Conservation (phyloP, 2,888 invertebrate species). For the Allophyes oxyacanthae region DNA sequence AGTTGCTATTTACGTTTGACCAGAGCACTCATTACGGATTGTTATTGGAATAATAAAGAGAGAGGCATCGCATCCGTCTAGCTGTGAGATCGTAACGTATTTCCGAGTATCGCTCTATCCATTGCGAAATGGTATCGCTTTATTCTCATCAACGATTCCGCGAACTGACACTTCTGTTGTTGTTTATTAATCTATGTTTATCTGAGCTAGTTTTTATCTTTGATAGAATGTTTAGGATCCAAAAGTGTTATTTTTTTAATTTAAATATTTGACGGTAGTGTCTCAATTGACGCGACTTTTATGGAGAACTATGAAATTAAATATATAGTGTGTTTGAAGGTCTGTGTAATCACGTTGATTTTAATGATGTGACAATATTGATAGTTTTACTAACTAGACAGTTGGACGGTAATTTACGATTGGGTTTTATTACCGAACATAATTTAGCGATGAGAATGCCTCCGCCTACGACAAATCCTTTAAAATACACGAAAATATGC, state of each 20-base stretch:
- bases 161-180: conserved; percentile 86
- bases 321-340: conserved; percentile 18
- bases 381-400: conserved; percentile 50
- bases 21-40: conserved; percentile 89
- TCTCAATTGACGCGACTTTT: conserved; percentile 49
- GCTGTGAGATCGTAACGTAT: conserved; percentile 79
- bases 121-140: conserved; percentile 86
- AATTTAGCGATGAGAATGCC: conserved; percentile 45
- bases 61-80: conserved; percentile 83
- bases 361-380: conserved; percentile 50
- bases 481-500: conserved; percentile 45
- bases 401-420: conserved; percentile 46
- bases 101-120: conserved; percentile 79
- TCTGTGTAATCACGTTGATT: conserved; percentile 27
- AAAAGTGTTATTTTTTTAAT: conserved; percentile 64
- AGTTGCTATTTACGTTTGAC: conserved; percentile 88
- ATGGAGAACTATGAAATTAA: conserved; percentile 41
- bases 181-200: conserved; percentile 85
- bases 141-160: conserved; percentile 79
- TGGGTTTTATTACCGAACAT: conserved; percentile 51
- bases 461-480: conserved; percentile 50
- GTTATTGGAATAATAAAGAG: conserved; percentile 89
- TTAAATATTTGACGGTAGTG: conserved; percentile 47
- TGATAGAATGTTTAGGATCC: conserved; percentile 65
- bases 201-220: conserved; percentile 73